Base-by-base conservation (phyloP, 2,113 vertebrate species). In the Phasianus colchicus region DNA sequence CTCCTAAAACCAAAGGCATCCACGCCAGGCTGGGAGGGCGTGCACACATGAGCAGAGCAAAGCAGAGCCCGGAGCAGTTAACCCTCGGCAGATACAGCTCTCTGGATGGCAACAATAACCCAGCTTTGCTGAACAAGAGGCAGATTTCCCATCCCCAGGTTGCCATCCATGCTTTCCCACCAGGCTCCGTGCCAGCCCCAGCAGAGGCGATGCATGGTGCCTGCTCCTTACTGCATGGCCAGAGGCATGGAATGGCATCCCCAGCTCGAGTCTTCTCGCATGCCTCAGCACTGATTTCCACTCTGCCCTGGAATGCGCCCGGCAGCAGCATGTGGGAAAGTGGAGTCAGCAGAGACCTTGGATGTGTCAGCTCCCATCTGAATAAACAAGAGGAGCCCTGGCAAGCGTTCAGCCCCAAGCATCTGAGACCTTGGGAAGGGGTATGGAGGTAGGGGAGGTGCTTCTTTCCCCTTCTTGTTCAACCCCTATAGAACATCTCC, bases 321-420 rank as follows among this genome's bases (percentile, higher is more conserved):
- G 86, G 94, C 93, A 96, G 93, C 95, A 96, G 95, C 90, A 96
- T 96, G 96, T 96, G 96, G 97, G 97, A 97, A 97, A 96, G 84
- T 95, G 85, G 93, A 97, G 86, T 96, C 97, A 95, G 96, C 96
- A 95, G 97, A 97, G 96, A 97, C 96, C 96, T 98, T 97, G 98
- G 97, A 95, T 96, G 89, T 97, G 96, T 97, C 95, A 96, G 92
- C 94, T 93, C 88, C 63, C 64, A 82, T 97, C 97, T 98, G 97
- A 97, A 97, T 98, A 98, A 98, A 97, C 97, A 97, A 94, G 95
- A 93, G 82, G 82, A 93, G 86, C 81, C 89, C 94, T 97, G 97
- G 96, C 96, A 92, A 95, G 77, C 77, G 0, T 93, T 95, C 95
- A 75, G 78, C 86, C 93, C 69, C 92, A 93, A 55, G 75, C 86